Percentiles rank a stretch among this genome's conserved stretches.
Evolutionary conservation across 2,797 vertebrate genomes (phyloP).

Genomic region (Catharus ustulatus): DNA sequence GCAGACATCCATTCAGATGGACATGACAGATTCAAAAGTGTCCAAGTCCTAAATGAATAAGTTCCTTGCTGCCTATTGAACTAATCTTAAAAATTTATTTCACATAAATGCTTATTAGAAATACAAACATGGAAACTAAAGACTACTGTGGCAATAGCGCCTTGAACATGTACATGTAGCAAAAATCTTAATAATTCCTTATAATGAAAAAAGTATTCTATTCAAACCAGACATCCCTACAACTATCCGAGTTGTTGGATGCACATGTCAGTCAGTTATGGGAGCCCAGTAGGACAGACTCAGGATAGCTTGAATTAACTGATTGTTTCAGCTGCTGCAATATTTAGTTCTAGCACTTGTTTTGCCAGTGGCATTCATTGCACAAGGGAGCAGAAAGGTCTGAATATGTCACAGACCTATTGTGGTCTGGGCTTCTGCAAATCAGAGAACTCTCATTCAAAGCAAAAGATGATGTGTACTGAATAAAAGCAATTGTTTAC

Average conservation of each 20-base stretch:
- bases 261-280: not conserved
- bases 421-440: not conserved
- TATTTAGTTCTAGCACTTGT: not conserved
- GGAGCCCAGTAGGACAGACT: not conserved
- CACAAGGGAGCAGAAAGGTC: not conserved
- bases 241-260: accelerated
- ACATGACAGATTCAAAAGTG: not conserved
- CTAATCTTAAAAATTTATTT: not conserved
- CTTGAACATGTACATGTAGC: not conserved
- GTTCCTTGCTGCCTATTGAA: not conserved
- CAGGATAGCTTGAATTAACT: not conserved
- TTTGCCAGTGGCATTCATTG: not conserved
- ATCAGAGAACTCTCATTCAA: not conserved
- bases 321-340: not conserved
- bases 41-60: not conserved
- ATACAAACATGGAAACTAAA: not conserved
- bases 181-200: not conserved
- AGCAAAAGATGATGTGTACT: not conserved
- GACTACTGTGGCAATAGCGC: not conserved
- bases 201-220: not conserved
- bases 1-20: not conserved
- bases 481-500: not conserved
- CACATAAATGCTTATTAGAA: not conserved
- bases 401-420: not conserved
- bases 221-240: not conserved